A percentile compares a stretch with the other conserved stretches of the same genome.
phyloP scores from a whole-genome alignment of 2,888 invertebrate species.

The Lacanobia wlatinum region DNA sequence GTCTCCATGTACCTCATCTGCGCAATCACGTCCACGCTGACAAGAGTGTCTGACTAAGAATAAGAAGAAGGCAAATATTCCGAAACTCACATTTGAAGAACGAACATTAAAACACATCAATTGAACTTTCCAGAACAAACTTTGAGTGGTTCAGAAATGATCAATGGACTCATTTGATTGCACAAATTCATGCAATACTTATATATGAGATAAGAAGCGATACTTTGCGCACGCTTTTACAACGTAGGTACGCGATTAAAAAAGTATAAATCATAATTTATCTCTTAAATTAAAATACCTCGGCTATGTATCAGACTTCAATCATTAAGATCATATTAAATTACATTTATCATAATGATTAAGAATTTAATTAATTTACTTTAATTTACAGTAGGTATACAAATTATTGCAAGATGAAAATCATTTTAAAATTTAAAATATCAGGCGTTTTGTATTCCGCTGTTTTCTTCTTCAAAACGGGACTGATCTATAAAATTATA shows the following conservation, averaged over 20 bases:
- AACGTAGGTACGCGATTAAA: slow-evolving; percentile 6
- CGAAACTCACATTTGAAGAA: too few species aligned
- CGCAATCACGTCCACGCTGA: too few species aligned
- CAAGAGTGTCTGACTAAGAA: too few species aligned
- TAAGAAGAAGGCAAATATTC: too few species aligned
- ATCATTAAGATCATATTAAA: slow-evolving; percentile 9
- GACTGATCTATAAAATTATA: too few species aligned
- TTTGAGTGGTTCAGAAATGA: background rate
- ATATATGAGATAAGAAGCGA: background rate
- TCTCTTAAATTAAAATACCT: slow-evolving; percentile 11
- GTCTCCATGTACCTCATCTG: too few species aligned
- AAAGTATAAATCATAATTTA: slow-evolving; percentile 27
- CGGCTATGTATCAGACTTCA: background rate
- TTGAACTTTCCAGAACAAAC: background rate
- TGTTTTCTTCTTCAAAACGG: too few species aligned
- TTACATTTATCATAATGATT: background rate
- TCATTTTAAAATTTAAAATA: too few species aligned
- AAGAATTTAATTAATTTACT: background rate
- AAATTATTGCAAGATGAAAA: too few species aligned
- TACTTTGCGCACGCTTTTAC: background rate
- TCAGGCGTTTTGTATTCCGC: too few species aligned
- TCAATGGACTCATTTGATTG: background rate
- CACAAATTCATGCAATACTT: slow-evolving; percentile 1
- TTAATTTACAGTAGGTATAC: background rate
- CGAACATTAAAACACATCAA: background rate